Evolutionary conservation across 1,140 invertebrate species (phyloP).

Genomic region (Babylonia areolata): DNA sequence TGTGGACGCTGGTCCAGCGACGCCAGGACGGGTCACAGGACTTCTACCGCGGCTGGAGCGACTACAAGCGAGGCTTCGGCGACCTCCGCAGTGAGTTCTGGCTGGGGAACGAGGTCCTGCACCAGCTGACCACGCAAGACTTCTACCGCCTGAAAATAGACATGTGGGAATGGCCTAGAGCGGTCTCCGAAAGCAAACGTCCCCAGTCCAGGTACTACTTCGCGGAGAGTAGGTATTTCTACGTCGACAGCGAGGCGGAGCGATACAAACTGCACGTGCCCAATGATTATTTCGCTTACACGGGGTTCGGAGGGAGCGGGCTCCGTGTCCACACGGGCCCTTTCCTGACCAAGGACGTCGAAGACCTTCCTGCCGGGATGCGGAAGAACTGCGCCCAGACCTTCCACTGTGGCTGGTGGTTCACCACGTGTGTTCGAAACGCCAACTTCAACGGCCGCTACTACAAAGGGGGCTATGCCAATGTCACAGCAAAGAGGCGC

Average conservation of each 20-base stretch:
- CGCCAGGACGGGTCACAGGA: slow-evolving; percentile 84
- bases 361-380: slow-evolving; percentile 8
- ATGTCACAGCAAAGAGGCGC: slow-evolving; percentile 21
- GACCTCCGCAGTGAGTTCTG: slow-evolving; percentile 84
- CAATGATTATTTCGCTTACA: slow-evolving; percentile 42
- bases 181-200: not conserved
- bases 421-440: slow-evolving; percentile 48
- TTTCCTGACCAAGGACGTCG: slow-evolving; percentile 46
- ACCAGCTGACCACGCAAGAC: slow-evolving; percentile 70
- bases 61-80: slow-evolving; percentile 96
- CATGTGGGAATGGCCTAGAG: slow-evolving; percentile 78
- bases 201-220: slow-evolving; percentile 41
- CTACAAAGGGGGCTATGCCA: slow-evolving; percentile 40
- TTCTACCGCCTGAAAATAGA: slow-evolving; percentile 81
- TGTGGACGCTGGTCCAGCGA: slow-evolving; percentile 88
- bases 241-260: slow-evolving; percentile 41
- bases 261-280: slow-evolving; percentile 45
- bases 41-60: slow-evolving; percentile 93
- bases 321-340: slow-evolving; percentile 48
- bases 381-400: slow-evolving; percentile 50
- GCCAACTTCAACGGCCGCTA: slow-evolving; percentile 49
- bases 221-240: slow-evolving; percentile 47
- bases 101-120: slow-evolving; percentile 76
- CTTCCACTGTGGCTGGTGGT: slow-evolving; percentile 60
- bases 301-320: slow-evolving; percentile 46